A percentile compares a stretch with the other conserved stretches of the same genome.
Conservation (phyloP, 2,113 vertebrate genomes). For the Podilymbus podiceps region DNA sequence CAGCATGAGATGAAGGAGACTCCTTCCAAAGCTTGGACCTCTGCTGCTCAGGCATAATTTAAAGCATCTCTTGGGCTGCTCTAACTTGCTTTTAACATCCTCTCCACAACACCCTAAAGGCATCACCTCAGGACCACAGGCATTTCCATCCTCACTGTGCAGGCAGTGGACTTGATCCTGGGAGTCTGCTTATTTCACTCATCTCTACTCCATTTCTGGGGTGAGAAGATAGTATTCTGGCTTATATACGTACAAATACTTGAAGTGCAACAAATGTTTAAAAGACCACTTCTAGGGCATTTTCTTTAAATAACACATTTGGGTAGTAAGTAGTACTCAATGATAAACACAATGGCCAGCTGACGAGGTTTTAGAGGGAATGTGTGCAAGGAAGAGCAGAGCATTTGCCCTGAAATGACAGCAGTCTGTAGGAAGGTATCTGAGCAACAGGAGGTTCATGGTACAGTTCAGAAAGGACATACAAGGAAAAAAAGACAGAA, state of each 20-base stretch:
- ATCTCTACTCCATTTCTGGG: neutral
- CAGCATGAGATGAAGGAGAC: neutral
- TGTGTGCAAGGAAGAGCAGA: neutral
- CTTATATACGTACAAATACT: neutral
- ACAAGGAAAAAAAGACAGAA: neutral
- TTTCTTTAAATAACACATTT: neutral
- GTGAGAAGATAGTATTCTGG: neutral
- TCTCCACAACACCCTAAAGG: neutral
- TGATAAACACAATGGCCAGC: neutral
- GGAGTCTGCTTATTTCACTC: neutral
- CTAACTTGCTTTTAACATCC: neutral
- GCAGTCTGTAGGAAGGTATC: neutral
- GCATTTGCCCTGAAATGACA: accelerated
- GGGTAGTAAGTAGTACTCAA: neutral
- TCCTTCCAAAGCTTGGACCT: neutral
- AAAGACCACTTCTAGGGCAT: neutral
- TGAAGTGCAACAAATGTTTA: neutral
- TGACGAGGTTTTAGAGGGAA: neutral
- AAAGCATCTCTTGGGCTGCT: neutral
- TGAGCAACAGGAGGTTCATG: neutral
- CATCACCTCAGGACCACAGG: neutral
- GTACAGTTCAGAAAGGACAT: neutral
- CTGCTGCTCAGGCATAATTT: neutral
- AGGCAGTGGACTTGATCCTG: neutral
- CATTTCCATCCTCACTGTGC: neutral